Percentiles rank a stretch among this genome's conserved stretches.
These are phyloP conservation scores for Pristis pectinata DNA, from an alignment of 2,797 vertebrate genomes.

Conservation along the genomic window DNA sequence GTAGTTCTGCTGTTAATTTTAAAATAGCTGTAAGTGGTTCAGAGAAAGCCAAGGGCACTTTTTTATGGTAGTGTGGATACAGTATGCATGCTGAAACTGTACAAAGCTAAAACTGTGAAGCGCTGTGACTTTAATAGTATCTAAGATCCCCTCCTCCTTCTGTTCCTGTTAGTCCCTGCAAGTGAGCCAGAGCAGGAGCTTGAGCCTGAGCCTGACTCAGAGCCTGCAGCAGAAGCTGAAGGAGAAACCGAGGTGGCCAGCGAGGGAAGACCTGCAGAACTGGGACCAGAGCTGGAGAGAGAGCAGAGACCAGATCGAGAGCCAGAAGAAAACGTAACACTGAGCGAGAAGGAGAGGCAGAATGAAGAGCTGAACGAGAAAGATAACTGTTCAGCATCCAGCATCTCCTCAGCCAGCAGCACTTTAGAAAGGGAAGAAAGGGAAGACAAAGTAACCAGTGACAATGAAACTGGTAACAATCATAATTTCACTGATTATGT, in stretches of 20 bases:
- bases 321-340: conserved; percentile 67
- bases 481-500: conserved; percentile 1
- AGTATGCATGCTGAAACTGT: neutral
- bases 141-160: conserved; percentile 29
- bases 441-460: conserved; percentile 74
- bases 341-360: conserved; percentile 94
- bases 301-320: conserved; percentile 67
- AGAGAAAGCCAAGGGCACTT: neutral
- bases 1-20: neutral
- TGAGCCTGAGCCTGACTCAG: conserved; percentile 49
- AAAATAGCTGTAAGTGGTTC: neutral
- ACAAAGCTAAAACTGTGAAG: conserved; percentile 27
- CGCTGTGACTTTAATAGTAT: conserved; percentile 13
- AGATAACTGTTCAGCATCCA: conserved; percentile 95
- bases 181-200: conserved; percentile 56
- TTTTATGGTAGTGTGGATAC: neutral
- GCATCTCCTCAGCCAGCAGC: conserved; percentile 94
- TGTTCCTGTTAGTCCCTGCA: conserved; percentile 56
- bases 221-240: conserved; percentile 51
- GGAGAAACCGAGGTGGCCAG: conserved; percentile 41
- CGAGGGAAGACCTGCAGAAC: conserved; percentile 51
- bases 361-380: conserved; percentile 96
- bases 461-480: conserved; percentile 72
- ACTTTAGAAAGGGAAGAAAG: conserved; percentile 92
- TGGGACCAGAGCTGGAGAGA: conserved; percentile 61